Evolutionary conservation across 2,888 invertebrate species (phyloP).

Genomic region (Perizoma affinitatum): DNA sequence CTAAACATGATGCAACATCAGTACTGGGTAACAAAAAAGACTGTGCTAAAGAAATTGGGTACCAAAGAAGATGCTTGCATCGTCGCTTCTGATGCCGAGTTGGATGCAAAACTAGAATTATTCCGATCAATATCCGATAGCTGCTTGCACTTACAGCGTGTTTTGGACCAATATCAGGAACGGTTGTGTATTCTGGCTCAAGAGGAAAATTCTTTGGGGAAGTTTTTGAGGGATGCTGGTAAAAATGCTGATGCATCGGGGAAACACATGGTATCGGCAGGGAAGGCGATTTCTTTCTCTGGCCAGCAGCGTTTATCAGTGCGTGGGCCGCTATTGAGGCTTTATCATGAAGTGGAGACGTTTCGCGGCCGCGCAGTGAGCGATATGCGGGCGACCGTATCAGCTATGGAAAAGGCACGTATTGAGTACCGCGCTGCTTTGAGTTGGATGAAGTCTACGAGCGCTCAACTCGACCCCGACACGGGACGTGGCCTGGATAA

Average conservation of each 20-base stretch:
- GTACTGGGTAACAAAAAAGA: slow-evolving; percentile 99
- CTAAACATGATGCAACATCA: slow-evolving; percentile 92
- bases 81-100: slow-evolving; percentile 96
- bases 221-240: slow-evolving; percentile 96
- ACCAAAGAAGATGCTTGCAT: slow-evolving; percentile 99
- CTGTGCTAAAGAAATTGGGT: slow-evolving; percentile 95
- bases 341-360: slow-evolving; percentile 98
- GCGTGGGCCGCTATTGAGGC: slow-evolving; percentile 92
- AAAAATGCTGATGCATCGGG: slow-evolving; percentile 94
- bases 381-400: slow-evolving; percentile 95
- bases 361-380: slow-evolving; percentile 97
- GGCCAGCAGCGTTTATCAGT: slow-evolving; percentile 96
- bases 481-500: slow-evolving; percentile 97
- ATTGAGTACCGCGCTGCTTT: slow-evolving; percentile 97
- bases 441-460: slow-evolving; percentile 99
- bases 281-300: slow-evolving; percentile 93
- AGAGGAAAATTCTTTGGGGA: slow-evolving; percentile 97
- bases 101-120: slow-evolving; percentile 97
- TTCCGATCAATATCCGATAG: slow-evolving; percentile 96
- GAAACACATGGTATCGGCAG: slow-evolving; percentile 85
- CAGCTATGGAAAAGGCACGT: slow-evolving; percentile 96
- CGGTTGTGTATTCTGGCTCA: slow-evolving; percentile 95
- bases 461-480: slow-evolving; percentile 97
- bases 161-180: slow-evolving; percentile 97
- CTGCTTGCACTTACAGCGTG: slow-evolving; percentile 92